phyloP scores from a whole-genome alignment of 37 sponge, comb jelly and placozoan genomes.

The Bolinopsis microptera region DNA sequence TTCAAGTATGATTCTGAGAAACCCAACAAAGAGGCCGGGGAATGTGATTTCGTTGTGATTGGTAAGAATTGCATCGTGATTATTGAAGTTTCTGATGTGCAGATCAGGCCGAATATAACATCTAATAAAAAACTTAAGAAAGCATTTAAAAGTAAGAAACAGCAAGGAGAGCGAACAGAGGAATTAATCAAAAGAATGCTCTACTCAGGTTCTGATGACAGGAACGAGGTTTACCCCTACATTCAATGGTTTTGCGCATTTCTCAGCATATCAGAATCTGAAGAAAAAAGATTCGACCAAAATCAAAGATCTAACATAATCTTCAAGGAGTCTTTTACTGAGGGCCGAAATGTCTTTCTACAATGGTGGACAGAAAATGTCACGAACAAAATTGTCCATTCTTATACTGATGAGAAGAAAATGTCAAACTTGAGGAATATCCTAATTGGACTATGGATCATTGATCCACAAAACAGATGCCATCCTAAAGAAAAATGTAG shows the following conservation, averaged over 20 bases:
- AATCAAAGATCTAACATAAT: neutral
- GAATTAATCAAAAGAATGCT: neutral
- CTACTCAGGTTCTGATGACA: neutral
- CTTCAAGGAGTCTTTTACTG: neutral
- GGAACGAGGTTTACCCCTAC: neutral
- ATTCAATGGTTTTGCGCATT: neutral
- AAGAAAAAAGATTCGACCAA: neutral
- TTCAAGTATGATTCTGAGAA: neutral
- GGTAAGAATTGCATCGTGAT: neutral
- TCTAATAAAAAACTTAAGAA: neutral
- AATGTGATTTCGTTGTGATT: neutral
- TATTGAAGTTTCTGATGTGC: neutral
- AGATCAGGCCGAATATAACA: neutral
- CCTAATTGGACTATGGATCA: neutral
- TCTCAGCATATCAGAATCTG: neutral
- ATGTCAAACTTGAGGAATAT: neutral
- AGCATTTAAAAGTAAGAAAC: neutral
- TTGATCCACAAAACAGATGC: neutral
- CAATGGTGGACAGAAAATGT: neutral
- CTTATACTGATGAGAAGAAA: no score
- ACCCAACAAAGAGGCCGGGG: neutral
- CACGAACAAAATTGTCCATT: neutral
- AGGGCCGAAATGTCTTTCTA: neutral
- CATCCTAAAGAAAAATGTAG: neutral
- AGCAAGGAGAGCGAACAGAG: neutral